These are phyloP conservation scores for Spodoptera littoralis DNA, from an alignment of 2,888 invertebrate species.

Conservation along the genomic window DNA sequence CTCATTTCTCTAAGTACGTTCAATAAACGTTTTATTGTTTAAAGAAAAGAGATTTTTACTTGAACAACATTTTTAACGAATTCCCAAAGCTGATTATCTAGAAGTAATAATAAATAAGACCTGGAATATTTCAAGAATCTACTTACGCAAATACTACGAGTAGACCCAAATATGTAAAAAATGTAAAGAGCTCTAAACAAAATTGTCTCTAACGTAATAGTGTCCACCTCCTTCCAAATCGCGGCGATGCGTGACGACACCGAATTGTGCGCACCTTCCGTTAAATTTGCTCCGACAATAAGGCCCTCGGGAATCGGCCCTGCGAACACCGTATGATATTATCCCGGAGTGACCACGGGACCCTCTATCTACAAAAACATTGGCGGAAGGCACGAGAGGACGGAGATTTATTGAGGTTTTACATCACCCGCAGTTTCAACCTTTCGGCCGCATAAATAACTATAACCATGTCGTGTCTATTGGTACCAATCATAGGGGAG, in stretches of 20 bases:
- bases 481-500: too few species aligned
- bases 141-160: slow-evolving; percentile 9
- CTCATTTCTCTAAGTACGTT: too few species aligned
- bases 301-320: slow-evolving; percentile 63
- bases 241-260: slow-evolving; percentile 57
- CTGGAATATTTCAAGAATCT: too few species aligned
- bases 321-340: slow-evolving; percentile 67
- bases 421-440: background rate
- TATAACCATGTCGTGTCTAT: background rate
- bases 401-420: slow-evolving; percentile 3
- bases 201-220: slow-evolving; percentile 49
- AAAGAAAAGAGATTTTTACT: too few species aligned
- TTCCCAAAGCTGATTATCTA: too few species aligned
- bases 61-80: too few species aligned
- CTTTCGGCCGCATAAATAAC: background rate
- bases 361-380: slow-evolving; percentile 64
- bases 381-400: slow-evolving; percentile 49
- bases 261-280: slow-evolving; percentile 66
- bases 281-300: slow-evolving; percentile 77
- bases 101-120: too few species aligned
- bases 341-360: slow-evolving; percentile 71
- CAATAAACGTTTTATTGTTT: too few species aligned
- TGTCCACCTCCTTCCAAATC: slow-evolving; percentile 41
- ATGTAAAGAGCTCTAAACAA: slow-evolving; percentile 38
- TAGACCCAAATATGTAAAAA: slow-evolving; percentile 14